Percentiles rank a stretch among this genome's conserved stretches.
Conservation (phyloP, 2,113 vertebrate species). For the Lasiurus cinereus region DNA sequence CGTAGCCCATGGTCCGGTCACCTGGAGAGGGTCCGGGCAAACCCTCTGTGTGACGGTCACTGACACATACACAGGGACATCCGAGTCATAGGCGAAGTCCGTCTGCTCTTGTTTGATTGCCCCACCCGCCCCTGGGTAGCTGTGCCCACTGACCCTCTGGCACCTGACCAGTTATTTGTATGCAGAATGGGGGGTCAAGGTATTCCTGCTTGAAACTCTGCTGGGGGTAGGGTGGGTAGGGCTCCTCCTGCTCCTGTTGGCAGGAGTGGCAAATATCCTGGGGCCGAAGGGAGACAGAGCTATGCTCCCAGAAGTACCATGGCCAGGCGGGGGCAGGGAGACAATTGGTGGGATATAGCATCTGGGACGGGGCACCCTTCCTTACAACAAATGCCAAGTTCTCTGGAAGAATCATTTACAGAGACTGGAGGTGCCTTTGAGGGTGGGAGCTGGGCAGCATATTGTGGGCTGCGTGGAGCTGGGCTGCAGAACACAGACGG, state of each 20-base stretch:
- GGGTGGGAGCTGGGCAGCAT: neutral
- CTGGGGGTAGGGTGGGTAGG: conserved; percentile 91
- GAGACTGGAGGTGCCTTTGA: neutral
- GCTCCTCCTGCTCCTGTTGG: conserved; percentile 91
- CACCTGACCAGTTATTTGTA: too few relatives aligned
- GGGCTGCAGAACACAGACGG: neutral
- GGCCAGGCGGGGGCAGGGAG: conserved; percentile 89
- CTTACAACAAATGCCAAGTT: neutral
- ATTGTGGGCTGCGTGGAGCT: neutral
- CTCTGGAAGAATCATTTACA: neutral
- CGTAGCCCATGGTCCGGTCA: conserved; percentile 90
- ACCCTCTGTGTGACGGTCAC: conserved; percentile 91
- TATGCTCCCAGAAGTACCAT: conserved; percentile 90
- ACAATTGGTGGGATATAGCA: neutral
- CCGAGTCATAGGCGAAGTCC: conserved; percentile 94
- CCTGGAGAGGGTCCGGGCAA: conserved; percentile 88
- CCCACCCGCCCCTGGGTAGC: conserved; percentile 91
- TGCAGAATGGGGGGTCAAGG: conserved; percentile 83
- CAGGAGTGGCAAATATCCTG: conserved; percentile 92
- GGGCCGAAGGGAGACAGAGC: conserved; percentile 91
- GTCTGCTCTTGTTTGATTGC: conserved; percentile 96
- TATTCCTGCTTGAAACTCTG: conserved; percentile 97
- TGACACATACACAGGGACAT: conserved; percentile 93
- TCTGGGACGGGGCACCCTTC: neutral
- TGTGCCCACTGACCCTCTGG: conserved; percentile 80